Percentiles rank a stretch among this genome's conserved stretches.
Conservation (phyloP, 1,140 invertebrate genomes). For the Ceratina australensis region DNA sequence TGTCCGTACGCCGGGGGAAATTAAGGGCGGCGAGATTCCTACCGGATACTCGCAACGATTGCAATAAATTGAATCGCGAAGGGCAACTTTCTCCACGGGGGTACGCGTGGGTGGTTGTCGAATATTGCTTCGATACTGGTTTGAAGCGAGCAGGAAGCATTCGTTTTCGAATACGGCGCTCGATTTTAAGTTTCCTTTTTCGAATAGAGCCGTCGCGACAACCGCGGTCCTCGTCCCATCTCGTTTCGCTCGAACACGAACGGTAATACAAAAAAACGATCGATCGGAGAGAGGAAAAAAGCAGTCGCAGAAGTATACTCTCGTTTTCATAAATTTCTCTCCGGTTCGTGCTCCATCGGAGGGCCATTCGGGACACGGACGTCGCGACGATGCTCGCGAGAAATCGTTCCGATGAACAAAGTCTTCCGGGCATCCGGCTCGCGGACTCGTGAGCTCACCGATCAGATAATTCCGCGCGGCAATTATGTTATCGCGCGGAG, state of each 20-base stretch:
- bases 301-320: neutral
- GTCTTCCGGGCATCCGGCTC: conserved; percentile 45
- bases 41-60: conserved; percentile 56
- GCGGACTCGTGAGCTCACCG: conserved; percentile 55
- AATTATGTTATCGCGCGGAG: conserved; percentile 65
- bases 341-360: neutral
- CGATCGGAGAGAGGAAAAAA: neutral
- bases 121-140: conserved; percentile 65
- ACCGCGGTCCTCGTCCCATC: neutral
- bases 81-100: conserved; percentile 68
- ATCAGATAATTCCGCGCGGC: conserved; percentile 68
- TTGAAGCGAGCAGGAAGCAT: conserved; percentile 58
- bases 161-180: conserved; percentile 40
- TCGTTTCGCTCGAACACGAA: neutral
- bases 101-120: conserved; percentile 67
- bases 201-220: conserved; percentile 33
- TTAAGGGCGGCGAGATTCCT: conserved; percentile 55
- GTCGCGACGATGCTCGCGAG: neutral
- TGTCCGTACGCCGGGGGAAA: conserved; percentile 39
- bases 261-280: neutral
- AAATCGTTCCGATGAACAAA: neutral
- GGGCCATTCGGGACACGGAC: neutral
- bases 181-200: conserved; percentile 59
- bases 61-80: conserved; percentile 65
- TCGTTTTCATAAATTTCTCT: conserved; percentile 50